A percentile compares a stretch with the other conserved stretches of the same genome.
Evolutionary conservation across 1,140 invertebrate species (phyloP).

Genomic region (Lepidurus arcticus): DNA sequence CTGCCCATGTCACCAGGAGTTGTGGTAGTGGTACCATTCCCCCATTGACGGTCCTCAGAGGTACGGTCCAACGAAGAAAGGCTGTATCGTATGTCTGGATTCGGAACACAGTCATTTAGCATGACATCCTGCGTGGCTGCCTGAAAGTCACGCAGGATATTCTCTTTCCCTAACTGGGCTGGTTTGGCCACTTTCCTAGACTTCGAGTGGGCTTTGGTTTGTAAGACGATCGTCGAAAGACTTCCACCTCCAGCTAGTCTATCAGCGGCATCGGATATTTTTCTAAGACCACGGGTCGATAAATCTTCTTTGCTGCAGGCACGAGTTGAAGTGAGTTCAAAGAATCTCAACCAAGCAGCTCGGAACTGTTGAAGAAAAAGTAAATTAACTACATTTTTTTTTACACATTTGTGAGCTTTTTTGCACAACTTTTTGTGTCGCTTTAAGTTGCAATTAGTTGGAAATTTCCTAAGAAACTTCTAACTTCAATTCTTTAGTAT

Average conservation of each 20-base stretch:
- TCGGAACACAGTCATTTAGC: neutral
- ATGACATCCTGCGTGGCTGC: neutral
- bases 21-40: neutral
- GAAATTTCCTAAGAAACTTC: no score
- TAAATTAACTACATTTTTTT: neutral
- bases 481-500: no score
- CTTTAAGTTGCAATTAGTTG: no score
- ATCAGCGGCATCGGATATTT: neutral
- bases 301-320: neutral
- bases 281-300: neutral
- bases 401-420: neutral
- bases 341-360: neutral
- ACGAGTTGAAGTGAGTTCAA: neutral
- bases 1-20: neutral
- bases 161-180: neutral
- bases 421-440: no score
- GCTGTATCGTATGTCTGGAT: neutral
- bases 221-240: neutral
- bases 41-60: neutral
- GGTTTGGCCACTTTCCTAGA: neutral
- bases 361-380: neutral
- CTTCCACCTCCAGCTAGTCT: neutral
- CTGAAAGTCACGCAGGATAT: neutral
- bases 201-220: neutral
- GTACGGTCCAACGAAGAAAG: neutral